phyloP scores from a whole-genome alignment of 2,888 invertebrate genomes.

The Sarcophaga rosellei region DNA sequence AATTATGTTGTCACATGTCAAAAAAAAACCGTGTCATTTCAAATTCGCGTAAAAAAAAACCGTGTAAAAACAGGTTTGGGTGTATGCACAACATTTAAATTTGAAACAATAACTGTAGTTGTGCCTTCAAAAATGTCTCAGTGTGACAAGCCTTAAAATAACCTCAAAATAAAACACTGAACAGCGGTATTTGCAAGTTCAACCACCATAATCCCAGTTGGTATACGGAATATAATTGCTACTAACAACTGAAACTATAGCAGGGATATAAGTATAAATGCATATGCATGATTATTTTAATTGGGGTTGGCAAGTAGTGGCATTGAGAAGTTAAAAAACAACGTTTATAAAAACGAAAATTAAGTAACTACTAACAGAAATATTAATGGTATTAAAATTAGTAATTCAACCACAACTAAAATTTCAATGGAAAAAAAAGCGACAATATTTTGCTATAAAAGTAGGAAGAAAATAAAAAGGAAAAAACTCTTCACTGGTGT shows the following conservation, averaged over 20 bases:
- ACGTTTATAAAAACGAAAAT: too few species aligned
- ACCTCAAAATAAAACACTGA: neutral
- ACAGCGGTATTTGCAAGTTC: slow-evolving; percentile 4
- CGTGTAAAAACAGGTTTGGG: too few species aligned
- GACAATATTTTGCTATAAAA: neutral
- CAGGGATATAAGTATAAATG: too few species aligned
- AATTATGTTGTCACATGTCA: too few species aligned
- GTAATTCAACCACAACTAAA: neutral
- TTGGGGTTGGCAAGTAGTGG: too few species aligned
- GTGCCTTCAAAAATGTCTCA: neutral
- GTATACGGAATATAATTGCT: slow-evolving; percentile 40
- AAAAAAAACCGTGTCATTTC: too few species aligned
- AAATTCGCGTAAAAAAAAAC: too few species aligned
- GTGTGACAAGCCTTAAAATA: slow-evolving; percentile 36
- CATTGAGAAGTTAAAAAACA: too few species aligned
- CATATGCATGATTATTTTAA: too few species aligned
- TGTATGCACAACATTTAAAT: neutral
- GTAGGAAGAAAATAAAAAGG: neutral
- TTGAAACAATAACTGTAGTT: neutral
- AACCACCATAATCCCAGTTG: slow-evolving; percentile 21
- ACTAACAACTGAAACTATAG: slow-evolving; percentile 27
- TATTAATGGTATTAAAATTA: neutral
- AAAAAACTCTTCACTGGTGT: slow-evolving; percentile 7
- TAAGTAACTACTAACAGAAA: slow-evolving; percentile 9
- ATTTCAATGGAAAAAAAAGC: neutral